Conservation (phyloP, 2,113 vertebrate genomes). For the Thamnaconus septentrionalis region DNA sequence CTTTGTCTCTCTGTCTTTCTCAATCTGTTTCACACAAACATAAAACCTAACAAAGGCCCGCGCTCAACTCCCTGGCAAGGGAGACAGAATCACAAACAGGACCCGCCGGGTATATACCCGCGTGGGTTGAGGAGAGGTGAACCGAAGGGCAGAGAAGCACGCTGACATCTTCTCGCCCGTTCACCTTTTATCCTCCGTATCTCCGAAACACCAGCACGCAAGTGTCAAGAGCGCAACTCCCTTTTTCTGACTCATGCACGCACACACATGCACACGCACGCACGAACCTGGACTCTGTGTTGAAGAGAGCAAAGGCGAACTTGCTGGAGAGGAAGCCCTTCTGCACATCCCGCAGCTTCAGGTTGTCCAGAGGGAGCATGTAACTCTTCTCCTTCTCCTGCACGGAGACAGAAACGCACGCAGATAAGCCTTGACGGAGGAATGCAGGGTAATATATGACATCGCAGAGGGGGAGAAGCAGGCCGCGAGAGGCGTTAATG, state of each 20-base stretch:
- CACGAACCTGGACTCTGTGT: conserved; percentile 83
- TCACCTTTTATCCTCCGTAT: conserved; percentile 27
- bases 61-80: conserved; percentile 29
- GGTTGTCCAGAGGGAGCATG: conserved; percentile 89
- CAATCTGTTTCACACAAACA: conserved; percentile 51
- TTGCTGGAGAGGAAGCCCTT: conserved; percentile 89
- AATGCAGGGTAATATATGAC: conserved; percentile 52
- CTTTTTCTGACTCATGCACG: conserved; percentile 20
- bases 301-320: conserved; percentile 83
- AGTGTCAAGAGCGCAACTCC: conserved; percentile 51
- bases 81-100: conserved; percentile 6
- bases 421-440: conserved; percentile 53
- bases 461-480: conserved; percentile 35
- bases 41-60: conserved; percentile 32
- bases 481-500: conserved; percentile 28
- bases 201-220: conserved; percentile 21
- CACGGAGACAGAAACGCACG: conserved; percentile 33
- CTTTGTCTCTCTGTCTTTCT: conserved; percentile 36
- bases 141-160: conserved; percentile 28
- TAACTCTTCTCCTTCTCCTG: conserved; percentile 96
- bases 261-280: conserved; percentile 14
- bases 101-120: conserved; percentile 32
- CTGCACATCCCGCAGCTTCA: conserved; percentile 84
- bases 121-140: conserved; percentile 32
- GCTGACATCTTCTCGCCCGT: conserved; percentile 30